Conservation (phyloP, 2,888 invertebrate genomes). For the Formica aserva region DNA sequence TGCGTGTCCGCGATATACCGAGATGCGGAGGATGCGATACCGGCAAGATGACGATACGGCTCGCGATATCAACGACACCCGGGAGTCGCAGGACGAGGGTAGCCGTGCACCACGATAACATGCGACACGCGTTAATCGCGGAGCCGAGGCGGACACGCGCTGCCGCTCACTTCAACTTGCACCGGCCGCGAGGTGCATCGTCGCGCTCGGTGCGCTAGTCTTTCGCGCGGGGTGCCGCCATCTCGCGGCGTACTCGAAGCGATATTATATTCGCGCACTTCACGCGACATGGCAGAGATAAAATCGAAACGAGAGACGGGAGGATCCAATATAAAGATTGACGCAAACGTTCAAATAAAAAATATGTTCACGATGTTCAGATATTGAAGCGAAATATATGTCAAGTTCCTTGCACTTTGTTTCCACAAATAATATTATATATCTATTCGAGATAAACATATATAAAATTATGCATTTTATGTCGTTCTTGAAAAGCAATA, state of each 20-base stretch:
- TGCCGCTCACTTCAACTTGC: slow-evolving; percentile 69
- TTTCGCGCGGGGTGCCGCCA: slow-evolving; percentile 48
- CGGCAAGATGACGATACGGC: background rate
- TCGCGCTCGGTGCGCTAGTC: background rate
- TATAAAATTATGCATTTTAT: background rate
- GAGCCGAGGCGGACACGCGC: slow-evolving; percentile 62
- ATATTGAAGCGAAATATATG: too few relatives aligned
- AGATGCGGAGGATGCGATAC: background rate
- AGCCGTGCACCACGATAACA: background rate
- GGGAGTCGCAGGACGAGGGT: background rate
- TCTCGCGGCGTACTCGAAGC: slow-evolving; percentile 17
- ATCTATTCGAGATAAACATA: too few relatives aligned
- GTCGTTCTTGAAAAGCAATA: background rate
- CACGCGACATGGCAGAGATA: background rate
- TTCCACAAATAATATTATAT: too few relatives aligned
- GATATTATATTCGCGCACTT: too few relatives aligned
- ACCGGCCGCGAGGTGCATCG: slow-evolving; percentile 57
- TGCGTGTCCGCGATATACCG: background rate
- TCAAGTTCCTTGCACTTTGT: background rate
- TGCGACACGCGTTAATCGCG: slow-evolving; percentile 20
- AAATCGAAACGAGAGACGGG: background rate
- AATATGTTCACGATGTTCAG: too few relatives aligned
- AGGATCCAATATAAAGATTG: too few relatives aligned
- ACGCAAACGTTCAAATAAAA: too few relatives aligned
- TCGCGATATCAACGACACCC: slow-evolving; percentile 8